Evolutionary conservation across 2,113 vertebrate genomes (phyloP).

Genomic region (Corythaixoides concolor): DNA sequence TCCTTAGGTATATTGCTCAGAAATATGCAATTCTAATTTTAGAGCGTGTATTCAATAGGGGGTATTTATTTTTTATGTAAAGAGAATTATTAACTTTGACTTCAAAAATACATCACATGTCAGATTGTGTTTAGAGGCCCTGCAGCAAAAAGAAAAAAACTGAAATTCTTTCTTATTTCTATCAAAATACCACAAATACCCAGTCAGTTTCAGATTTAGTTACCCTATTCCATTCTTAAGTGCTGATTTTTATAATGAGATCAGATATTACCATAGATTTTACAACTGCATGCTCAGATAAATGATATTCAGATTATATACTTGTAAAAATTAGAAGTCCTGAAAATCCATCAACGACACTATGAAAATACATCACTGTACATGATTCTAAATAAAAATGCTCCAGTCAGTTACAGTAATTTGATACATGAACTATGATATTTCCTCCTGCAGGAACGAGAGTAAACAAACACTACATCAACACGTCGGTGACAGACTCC

Average conservation of each 20-base stretch:
- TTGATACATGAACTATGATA: constrained; percentile 76
- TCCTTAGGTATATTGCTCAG: constrained; percentile 77
- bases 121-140: constrained; percentile 79
- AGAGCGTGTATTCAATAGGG: constrained; percentile 72
- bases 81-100: constrained; percentile 84
- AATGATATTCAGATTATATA: constrained; percentile 59
- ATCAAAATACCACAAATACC: constrained; percentile 75
- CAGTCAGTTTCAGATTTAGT: constrained; percentile 74
- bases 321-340: constrained; percentile 59
- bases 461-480: constrained; percentile 79
- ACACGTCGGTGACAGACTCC: constrained; percentile 64
- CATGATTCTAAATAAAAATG: constrained; percentile 76
- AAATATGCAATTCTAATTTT: constrained; percentile 79
- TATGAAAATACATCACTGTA: constrained; percentile 49
- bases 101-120: constrained; percentile 83
- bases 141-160: constrained; percentile 71
- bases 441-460: constrained; percentile 67
- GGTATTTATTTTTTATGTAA: constrained; percentile 81
- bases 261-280: constrained; percentile 41
- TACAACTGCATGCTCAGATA: constrained; percentile 14
- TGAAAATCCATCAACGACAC: constrained; percentile 60
- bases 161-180: constrained; percentile 76
- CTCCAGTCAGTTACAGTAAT: constrained; percentile 74
- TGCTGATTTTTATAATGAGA: constrained; percentile 68
- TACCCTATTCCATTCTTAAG: constrained; percentile 64